Evolutionary conservation across 2,113 vertebrate genomes (phyloP), one percentile per base, ranked within the genome.

Genomic region (Bambusicola thoracicus): DNA sequence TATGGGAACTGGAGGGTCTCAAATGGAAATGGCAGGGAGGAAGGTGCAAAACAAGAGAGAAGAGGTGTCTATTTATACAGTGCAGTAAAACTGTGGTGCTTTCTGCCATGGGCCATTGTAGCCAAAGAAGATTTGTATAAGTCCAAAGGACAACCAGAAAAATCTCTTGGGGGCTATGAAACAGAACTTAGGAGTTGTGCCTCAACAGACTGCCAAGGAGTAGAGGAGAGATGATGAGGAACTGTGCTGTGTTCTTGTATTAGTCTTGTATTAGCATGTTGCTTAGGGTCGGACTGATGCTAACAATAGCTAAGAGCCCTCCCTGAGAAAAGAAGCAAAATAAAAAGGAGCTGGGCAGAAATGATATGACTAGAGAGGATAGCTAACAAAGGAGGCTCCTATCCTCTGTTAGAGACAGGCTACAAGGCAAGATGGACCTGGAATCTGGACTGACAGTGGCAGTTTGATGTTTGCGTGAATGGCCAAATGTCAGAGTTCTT

Each of bases 311-410:
- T 29, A 36, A 75, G 48, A 70, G 48, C 25, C 11, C 51, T 53
- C 19, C 34, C 46, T 19, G 25, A 68, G 56, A 55, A 92, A 89
- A 84, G 30, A 7, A 72, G 19, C 20, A 84, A 48, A 76, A 43
- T 43, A 63, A 86, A 88, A 92, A 76, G 17, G 43, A 92, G 29
- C 10, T n/a, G 49, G 8, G 11, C 90, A 75, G 41, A 89, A 92
- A 65, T 43, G 0, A 29, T 51, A 32, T 67, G 2, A 8, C 18
- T 58, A 6, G 29, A 43, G 34, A 84, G 12, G 30, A 30, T 22
- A 78, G 25, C 14, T 30, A 59, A 43, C 10, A 15, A 10, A 56
- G 62, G 19, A 10, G 14, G 8, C 21, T 91, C 2, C 51, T 78
- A 11, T 84, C 25, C 16, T 5, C 34, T 77, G 3, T 38, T 77